Evolutionary conservation across 1,140 invertebrate genomes (phyloP).

Genomic region (Cecropterus lyciades): DNA sequence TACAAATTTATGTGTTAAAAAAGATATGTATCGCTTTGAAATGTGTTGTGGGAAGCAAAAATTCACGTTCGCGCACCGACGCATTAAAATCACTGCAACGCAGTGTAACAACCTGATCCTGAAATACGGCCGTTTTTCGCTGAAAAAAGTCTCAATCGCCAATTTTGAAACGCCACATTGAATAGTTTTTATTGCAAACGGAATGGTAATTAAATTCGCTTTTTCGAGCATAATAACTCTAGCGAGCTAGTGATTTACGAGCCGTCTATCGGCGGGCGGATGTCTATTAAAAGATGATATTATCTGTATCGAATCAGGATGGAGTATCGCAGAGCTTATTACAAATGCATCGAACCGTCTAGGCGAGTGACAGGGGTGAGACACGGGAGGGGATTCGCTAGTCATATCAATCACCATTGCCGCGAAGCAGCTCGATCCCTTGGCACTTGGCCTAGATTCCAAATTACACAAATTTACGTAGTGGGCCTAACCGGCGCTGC

Average conservation of each 20-base stretch:
- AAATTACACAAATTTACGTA: constrained; percentile 83
- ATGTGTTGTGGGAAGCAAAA: constrained; percentile 43
- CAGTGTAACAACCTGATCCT: constrained; percentile 31
- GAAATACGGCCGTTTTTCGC: constrained; percentile 1
- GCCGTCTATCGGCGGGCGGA: constrained; percentile 2
- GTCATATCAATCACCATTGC: constrained; percentile 82
- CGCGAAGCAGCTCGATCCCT: constrained; percentile 73
- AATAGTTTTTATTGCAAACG: constrained; percentile 31
- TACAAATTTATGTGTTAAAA: constrained; percentile 49
- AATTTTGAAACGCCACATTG: constrained; percentile 18
- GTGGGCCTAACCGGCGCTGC: constrained; percentile 71
- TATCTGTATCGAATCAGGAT: constrained; percentile 29
- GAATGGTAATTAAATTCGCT: constrained; percentile 28
- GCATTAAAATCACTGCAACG: constrained; percentile 45
- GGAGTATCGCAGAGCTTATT: constrained; percentile 43
- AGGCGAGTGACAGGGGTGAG: constrained; percentile 55
- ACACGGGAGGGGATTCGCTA: constrained; percentile 57
- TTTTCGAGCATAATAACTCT: constrained; percentile 27
- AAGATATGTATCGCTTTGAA: constrained; percentile 56
- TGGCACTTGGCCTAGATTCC: constrained; percentile 81
- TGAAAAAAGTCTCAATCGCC: constrained; percentile 8
- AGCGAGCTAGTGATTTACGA: constrained; percentile 9
- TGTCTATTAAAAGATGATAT: constrained; percentile 32
- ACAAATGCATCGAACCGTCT: constrained; percentile 68
- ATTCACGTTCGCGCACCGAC: constrained; percentile 49